Evolutionary conservation across 2,797 vertebrate species (phyloP).

Genomic region (Sarcophilus harrisii): DNA sequence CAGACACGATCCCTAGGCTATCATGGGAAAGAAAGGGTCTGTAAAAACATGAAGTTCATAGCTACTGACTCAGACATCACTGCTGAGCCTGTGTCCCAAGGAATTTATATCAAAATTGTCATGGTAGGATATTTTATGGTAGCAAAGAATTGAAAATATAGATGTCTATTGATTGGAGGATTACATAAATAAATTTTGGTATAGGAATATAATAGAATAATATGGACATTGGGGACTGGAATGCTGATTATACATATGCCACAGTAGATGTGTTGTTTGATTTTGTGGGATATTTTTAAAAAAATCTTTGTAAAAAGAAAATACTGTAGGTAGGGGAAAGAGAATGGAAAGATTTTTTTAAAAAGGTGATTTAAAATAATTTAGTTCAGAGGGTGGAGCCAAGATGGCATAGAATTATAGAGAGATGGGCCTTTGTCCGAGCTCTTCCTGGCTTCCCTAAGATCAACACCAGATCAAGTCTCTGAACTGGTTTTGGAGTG

Average conservation of each 20-base stretch:
- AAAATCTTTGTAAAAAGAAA: not conserved
- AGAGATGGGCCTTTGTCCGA: too few relatives aligned
- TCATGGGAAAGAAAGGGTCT: not conserved
- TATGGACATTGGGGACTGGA: not conserved
- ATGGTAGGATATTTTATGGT: not conserved
- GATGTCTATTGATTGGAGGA: not conserved
- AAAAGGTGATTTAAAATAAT: not conserved
- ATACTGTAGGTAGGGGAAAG: not conserved
- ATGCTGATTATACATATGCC: not conserved
- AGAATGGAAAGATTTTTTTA: not conserved
- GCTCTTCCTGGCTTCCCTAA: too few relatives aligned
- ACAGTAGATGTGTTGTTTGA: not conserved
- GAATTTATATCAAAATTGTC: not conserved
- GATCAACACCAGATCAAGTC: too few relatives aligned
- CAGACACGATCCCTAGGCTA: not conserved
- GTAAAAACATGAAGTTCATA: not conserved
- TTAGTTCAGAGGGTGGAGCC: not conserved
- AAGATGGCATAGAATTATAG: too few relatives aligned
- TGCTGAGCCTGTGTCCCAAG: not conserved
- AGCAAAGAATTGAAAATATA: not conserved
- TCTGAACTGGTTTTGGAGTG: too few relatives aligned
- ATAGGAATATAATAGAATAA: not conserved
- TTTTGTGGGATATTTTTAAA: not conserved
- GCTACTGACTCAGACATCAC: not conserved
- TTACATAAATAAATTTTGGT: not conserved